These are phyloP conservation scores for Synodontis membranacea DNA, from an alignment of 2,113 vertebrate species.

Conservation along the genomic window DNA sequence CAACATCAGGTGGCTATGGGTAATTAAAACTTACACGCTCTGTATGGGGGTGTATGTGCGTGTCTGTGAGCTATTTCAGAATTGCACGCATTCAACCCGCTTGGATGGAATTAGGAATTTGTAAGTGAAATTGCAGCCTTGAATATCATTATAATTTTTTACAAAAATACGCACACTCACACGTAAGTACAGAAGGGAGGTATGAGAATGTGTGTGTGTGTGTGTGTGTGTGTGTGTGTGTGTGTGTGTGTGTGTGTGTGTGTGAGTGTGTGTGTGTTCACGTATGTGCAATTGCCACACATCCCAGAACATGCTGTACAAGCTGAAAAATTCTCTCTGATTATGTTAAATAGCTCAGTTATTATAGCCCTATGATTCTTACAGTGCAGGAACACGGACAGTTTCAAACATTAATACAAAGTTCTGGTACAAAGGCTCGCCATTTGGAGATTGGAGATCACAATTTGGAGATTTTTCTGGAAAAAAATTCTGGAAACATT, in stretches of 20 bases:
- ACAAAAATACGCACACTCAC: neutral
- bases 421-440: neutral
- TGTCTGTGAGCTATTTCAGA: constrained; percentile 27
- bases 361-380: neutral
- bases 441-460: neutral
- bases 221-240: neutral
- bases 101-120: constrained; percentile 14
- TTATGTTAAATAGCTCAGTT: neutral
- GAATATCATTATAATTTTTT: constrained; percentile 28
- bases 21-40: constrained; percentile 34
- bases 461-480: no score
- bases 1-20: constrained; percentile 29
- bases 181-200: constrained; percentile 25
- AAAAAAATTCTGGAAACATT: neutral
- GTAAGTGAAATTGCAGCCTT: constrained; percentile 22
- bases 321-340: neutral
- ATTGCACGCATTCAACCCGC: constrained; percentile 8
- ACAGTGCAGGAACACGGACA: neutral
- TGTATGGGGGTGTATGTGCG: neutral
- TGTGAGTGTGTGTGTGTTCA: neutral
- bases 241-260: constrained; percentile 21
- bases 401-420: neutral
- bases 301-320: neutral
- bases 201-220: constrained; percentile 1
- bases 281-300: neutral